These are phyloP conservation scores for Helobdella robusta DNA, from an alignment of 2,888 invertebrate genomes.

Conservation along the genomic window DNA sequence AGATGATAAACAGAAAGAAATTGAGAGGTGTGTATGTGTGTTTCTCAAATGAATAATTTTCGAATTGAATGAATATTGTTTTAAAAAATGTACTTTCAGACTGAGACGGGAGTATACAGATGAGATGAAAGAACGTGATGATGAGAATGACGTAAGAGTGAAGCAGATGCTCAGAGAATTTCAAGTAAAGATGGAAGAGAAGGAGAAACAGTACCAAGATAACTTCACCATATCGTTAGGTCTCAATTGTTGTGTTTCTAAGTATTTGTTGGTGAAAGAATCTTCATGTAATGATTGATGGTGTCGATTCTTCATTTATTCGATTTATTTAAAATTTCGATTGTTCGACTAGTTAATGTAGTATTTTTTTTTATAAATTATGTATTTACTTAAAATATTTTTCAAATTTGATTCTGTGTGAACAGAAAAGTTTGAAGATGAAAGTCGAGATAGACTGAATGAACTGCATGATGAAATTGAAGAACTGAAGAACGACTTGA, in stretches of 20 bases:
- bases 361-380: neutral
- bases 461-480: neutral
- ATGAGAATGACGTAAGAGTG: neutral
- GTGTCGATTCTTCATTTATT: neutral
- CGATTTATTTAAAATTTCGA: neutral
- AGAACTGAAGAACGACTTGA: constrained; percentile 10
- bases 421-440: constrained; percentile 14
- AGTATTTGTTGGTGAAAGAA: too few species aligned
- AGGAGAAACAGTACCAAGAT: constrained; percentile 22
- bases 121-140: constrained; percentile 17
- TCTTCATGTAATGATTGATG: too few species aligned
- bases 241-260: neutral
- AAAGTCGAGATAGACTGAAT: neutral
- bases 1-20: constrained; percentile 8
- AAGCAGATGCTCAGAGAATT: constrained; percentile 21
- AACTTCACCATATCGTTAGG: constrained; percentile 16
- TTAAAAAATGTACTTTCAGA: neutral
- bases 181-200: constrained; percentile 15
- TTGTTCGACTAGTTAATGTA: neutral
- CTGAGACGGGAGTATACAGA: constrained; percentile 19
- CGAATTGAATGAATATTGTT: neutral
- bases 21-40: constrained; percentile 10
- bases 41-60: neutral
- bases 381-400: neutral
- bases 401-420: neutral